Conservation (phyloP, 2,888 invertebrate genomes). For the Malachius bipustulatus region DNA sequence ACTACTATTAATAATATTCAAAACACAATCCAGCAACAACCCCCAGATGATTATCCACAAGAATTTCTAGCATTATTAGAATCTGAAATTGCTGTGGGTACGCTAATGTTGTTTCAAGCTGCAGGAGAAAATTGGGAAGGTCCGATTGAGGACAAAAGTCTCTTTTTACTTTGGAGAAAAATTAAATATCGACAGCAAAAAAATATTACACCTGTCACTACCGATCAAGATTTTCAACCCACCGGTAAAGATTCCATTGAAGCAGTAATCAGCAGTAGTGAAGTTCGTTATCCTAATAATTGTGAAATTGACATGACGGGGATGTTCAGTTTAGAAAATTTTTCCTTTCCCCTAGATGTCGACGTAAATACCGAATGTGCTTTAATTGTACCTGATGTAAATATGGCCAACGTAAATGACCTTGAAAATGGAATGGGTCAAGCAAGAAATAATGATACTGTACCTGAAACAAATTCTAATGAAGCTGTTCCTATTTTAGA, state of each 20-base stretch:
- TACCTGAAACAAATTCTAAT: too few species aligned
- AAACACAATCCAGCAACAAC: background rate
- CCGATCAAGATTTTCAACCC: too few species aligned
- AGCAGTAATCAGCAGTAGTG: background rate
- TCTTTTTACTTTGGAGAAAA: background rate
- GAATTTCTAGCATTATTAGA: background rate
- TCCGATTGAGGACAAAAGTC: slow-evolving; percentile 2
- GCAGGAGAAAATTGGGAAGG: slow-evolving; percentile 8
- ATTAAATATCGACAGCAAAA: background rate
- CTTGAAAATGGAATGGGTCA: too few species aligned
- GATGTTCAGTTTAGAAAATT: too few species aligned
- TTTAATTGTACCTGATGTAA: too few species aligned
- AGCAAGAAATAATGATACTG: too few species aligned
- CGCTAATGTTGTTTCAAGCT: background rate
- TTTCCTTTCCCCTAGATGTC: too few species aligned
- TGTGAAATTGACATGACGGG: too few species aligned
- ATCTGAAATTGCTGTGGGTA: slow-evolving; percentile 1
- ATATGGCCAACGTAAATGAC: too few species aligned
- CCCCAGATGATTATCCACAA: background rate
- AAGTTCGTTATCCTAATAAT: background rate
- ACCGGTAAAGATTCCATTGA: too few species aligned
- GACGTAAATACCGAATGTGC: too few species aligned
- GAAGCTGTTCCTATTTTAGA: too few species aligned
- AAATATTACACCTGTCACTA: background rate
- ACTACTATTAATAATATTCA: background rate